Percentiles rank a stretch among this genome's conserved stretches.
phyloP scores from a whole-genome alignment of 2,113 vertebrate genomes.

The Chelonoidis abingdonii region DNA sequence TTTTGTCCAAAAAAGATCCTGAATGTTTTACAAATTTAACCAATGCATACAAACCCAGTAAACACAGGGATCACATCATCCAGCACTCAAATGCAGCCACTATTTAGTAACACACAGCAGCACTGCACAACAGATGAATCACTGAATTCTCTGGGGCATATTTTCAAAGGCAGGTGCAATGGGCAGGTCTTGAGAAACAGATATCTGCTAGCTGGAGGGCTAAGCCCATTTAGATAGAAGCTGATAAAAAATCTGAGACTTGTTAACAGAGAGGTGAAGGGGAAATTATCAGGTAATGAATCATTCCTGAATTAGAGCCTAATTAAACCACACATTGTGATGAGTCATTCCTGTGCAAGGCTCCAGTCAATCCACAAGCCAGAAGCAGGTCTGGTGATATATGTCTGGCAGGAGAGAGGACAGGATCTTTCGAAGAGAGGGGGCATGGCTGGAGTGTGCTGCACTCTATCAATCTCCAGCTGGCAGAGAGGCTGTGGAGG shows the following conservation, averaged over 20 bases:
- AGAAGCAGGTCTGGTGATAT: not conserved
- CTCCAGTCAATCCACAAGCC: not conserved
- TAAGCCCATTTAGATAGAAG: constrained; percentile 69
- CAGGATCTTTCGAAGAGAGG: too few species aligned
- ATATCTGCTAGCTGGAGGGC: constrained; percentile 53
- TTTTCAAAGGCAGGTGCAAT: constrained; percentile 74
- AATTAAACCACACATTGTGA: not conserved
- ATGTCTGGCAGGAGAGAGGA: not conserved
- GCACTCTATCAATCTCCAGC: too few species aligned
- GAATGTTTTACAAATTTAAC: constrained; percentile 59
- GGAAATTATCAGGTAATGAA: not conserved
- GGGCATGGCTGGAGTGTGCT: too few species aligned
- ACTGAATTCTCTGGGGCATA: constrained; percentile 43
- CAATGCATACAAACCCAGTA: constrained; percentile 40
- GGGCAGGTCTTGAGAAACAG: constrained; percentile 65
- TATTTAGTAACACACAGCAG: constrained; percentile 58
- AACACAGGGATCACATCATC: constrained; percentile 60
- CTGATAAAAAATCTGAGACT: constrained; percentile 54
- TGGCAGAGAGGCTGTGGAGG: too few species aligned
- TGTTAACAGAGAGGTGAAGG: constrained; percentile 49
- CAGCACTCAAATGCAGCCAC: constrained; percentile 58
- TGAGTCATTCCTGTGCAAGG: not conserved
- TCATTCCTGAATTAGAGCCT: not conserved
- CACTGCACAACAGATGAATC: constrained; percentile 46
- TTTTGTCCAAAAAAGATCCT: constrained; percentile 40